These are phyloP conservation scores for Phainopepla nitens DNA, from an alignment of 2,113 vertebrate genomes.

Conservation along the genomic window DNA sequence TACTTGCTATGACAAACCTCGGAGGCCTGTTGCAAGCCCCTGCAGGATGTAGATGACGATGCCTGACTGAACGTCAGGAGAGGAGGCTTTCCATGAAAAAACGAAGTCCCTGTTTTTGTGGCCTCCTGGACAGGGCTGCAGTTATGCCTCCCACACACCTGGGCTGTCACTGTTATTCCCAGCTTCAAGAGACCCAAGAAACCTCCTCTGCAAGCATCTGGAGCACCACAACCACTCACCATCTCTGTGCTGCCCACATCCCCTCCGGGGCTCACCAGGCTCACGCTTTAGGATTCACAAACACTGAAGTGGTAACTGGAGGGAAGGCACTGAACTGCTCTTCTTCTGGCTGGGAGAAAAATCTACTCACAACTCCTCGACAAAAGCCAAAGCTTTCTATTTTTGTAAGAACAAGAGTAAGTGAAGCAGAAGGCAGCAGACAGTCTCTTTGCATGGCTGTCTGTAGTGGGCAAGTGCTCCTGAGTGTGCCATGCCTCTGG, in stretches of 20 bases:
- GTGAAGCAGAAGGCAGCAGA: not conserved
- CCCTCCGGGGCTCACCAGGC: not conserved
- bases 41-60: not conserved
- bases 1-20: not conserved
- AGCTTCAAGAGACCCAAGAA: not conserved
- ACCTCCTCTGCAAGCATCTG: too few species aligned
- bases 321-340: not conserved
- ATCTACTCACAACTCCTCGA: not conserved
- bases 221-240: fast-evolving
- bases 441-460: not conserved
- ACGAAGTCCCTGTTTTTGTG: not conserved
- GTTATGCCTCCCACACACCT: fast-evolving
- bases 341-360: not conserved
- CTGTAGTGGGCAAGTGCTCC: not conserved
- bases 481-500: not conserved
- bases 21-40: not conserved
- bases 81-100: not conserved
- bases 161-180: not conserved
- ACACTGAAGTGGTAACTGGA: not conserved
- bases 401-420: slow-evolving; percentile 12
- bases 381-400: not conserved
- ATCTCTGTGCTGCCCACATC: fast-evolving
- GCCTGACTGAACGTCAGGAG: not conserved
- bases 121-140: not conserved
- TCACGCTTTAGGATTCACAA: not conserved